Evolutionary conservation across 2,888 invertebrate species (phyloP), one percentile per base, ranked within the genome.

Genomic region (Mylabris sibirica): DNA sequence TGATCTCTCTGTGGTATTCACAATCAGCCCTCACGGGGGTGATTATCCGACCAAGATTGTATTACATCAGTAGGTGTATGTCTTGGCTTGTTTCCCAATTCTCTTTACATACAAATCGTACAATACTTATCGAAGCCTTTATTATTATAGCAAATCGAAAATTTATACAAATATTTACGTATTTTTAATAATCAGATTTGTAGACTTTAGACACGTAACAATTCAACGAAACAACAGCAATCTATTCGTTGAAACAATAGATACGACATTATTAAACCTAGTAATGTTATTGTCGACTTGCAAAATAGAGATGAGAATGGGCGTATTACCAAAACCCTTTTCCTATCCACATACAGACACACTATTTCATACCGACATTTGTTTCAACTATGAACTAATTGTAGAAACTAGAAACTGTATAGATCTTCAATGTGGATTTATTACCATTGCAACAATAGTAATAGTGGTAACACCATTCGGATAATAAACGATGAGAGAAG

Each of bases 21-120:
- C 76, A 80, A 79, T 79, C 79, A 76, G 77, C 77, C 77, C 81
- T 78, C 81, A 63, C 65, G 82, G 79, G 82, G 76, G 79, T 79
- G 80, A 81, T 81, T 81, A 80, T 78, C 79, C 74, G 68, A 71
- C 70, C 75, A 74, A 76, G 77, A 78, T 78, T 77, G 74, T 71
- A 76, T 71, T 71, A 74, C 72, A 73, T 75, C 72, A 64, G 67
- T 68, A 65, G 66, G 65, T 60, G 59, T 65, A 53, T 22, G 22
- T 22, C n/a, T 64, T 68, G 71, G 62, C 68, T 69, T 66, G 60
- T 67, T 72, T 65, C 69, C 66, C 64, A 67, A 24, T 5, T 57
- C 12, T 24, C 12, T 14, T 24, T 4, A 20, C 24, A 14, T 24
- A 22, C 12, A 24, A 57, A 57, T 53, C 49, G n/a, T 8, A 14